A percentile compares a stretch with the other conserved stretches of the same genome.
Evolutionary conservation across 2,113 vertebrate species (phyloP).

Genomic region (Manacus vitellinus): DNA sequence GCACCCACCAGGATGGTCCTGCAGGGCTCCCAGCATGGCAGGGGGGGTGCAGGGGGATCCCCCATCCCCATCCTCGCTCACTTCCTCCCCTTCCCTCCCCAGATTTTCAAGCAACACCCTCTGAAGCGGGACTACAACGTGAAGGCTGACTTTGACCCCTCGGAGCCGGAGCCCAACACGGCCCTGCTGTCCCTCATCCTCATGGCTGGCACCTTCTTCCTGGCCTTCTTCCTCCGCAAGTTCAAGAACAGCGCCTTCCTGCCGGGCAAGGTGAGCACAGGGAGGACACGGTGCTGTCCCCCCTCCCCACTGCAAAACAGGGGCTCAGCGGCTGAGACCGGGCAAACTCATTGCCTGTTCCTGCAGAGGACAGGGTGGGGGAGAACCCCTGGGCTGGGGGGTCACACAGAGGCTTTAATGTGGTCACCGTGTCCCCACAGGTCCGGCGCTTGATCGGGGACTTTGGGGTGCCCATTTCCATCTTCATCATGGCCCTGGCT

Average conservation of each 20-base stretch:
- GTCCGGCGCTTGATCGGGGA: conserved; percentile 90
- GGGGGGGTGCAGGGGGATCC: not conserved
- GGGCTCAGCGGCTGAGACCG: accelerated
- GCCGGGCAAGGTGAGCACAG: conserved; percentile 81
- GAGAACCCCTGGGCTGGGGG: not conserved
- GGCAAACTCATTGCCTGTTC: not conserved
- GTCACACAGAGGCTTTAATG: accelerated
- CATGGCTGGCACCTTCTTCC: conserved; percentile 92
- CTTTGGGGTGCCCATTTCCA: conserved; percentile 94
- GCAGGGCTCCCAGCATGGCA: accelerated
- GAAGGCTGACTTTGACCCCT: accelerated
- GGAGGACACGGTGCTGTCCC: accelerated
- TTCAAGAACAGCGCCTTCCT: conserved; percentile 92
- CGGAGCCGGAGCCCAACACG: conserved; percentile 82
- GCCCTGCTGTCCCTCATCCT: conserved; percentile 93
- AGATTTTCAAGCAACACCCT: conserved; percentile 89
- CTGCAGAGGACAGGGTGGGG: accelerated
- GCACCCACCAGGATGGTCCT: not conserved
- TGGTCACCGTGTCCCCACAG: conserved; percentile 51
- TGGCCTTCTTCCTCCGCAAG: conserved; percentile 86
- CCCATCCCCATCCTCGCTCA: not conserved
- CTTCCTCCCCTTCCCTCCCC: not conserved
- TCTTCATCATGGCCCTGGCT: conserved; percentile 86
- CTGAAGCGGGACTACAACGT: not conserved
- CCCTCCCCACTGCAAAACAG: accelerated